Evolutionary conservation across 2,797 vertebrate genomes (phyloP).

Genomic region (Tauraco hartlaubi): DNA sequence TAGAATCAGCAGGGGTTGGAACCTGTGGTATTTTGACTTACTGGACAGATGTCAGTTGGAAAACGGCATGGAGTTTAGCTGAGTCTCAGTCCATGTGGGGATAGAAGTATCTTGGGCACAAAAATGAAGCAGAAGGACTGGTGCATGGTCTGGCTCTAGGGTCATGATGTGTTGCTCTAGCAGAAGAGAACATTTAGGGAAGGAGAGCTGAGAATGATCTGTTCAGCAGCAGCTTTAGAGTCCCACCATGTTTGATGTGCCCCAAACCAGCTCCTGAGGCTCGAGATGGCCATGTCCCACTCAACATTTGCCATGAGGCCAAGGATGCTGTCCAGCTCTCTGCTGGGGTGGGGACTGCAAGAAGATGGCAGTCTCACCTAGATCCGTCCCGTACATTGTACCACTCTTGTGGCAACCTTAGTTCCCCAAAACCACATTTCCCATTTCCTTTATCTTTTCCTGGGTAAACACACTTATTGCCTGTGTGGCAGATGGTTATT

Average conservation of each 20-base stretch:
- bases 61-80: not conserved
- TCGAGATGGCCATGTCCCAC: not conserved
- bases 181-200: not conserved
- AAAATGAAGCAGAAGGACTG: not conserved
- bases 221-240: not conserved
- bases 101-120: not conserved
- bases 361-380: not conserved
- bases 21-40: not conserved
- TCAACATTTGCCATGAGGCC: no score
- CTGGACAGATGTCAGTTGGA: not conserved
- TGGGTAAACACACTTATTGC: not conserved
- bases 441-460: not conserved
- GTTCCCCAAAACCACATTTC: not conserved
- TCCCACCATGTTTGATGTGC: rapidly evolving
- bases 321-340: not conserved
- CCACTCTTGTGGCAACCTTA: not conserved
- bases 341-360: not conserved
- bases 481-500: not conserved
- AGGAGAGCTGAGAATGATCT: not conserved
- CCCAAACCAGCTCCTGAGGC: not conserved
- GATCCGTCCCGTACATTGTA: not conserved
- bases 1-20: not conserved
- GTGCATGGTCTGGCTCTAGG: not conserved
- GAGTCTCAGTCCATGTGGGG: not conserved
- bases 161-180: not conserved